These are phyloP conservation scores for Hydraecia micacea DNA, from an alignment of 2,888 invertebrate genomes.

Conservation along the genomic window DNA sequence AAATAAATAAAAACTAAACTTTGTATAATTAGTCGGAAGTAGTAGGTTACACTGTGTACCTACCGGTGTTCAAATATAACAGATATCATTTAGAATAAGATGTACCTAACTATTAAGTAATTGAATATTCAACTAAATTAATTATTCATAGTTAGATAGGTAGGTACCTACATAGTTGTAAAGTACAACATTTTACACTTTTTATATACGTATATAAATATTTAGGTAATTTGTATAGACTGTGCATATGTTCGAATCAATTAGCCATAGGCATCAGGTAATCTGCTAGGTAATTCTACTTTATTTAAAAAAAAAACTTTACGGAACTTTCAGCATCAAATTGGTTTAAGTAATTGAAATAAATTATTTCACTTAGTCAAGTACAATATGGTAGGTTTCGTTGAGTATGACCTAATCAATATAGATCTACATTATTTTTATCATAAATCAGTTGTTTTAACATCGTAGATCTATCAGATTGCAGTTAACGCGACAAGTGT, in stretches of 20 bases:
- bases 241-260: background rate
- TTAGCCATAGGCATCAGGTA: background rate
- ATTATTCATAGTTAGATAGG: background rate
- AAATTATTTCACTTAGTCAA: background rate
- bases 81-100: no score
- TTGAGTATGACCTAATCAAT: slow-evolving; percentile 23
- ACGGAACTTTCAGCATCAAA: background rate
- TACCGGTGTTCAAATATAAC: background rate
- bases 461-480: slow-evolving; percentile 40
- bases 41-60: background rate
- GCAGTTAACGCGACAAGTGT: slow-evolving; percentile 13
- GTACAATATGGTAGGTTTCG: background rate
- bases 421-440: slow-evolving; percentile 41
- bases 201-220: background rate
- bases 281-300: no score
- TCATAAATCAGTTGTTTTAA: slow-evolving; percentile 42
- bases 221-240: background rate
- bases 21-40: no score
- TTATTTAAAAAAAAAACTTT: background rate
- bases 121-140: background rate
- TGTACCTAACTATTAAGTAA: background rate
- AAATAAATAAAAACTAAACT: no score
- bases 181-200: background rate
- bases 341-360: background rate
- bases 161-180: background rate